Conservation (phyloP, 2,797 vertebrate species). For the Poeciliopsis paucimaculata region DNA sequence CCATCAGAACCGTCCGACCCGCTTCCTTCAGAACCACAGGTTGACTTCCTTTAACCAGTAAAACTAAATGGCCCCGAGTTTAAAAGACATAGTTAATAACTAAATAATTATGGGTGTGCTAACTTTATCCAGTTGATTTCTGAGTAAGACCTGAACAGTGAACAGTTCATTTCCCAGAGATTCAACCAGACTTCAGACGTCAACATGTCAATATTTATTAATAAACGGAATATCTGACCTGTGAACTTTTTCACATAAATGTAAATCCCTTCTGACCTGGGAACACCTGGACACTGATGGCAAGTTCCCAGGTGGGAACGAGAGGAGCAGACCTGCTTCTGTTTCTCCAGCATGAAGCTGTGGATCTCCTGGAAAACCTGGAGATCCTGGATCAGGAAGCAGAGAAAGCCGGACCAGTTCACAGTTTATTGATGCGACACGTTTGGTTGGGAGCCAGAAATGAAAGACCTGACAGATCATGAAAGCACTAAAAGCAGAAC, state of each 20-base stretch:
- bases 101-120: not conserved
- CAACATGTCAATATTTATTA: not conserved
- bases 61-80: not conserved
- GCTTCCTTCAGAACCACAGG: too few species aligned
- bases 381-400: not conserved
- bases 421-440: slow-evolving; percentile 75
- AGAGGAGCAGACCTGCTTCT: too few species aligned
- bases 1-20: not conserved
- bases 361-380: not conserved
- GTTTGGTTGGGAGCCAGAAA: slow-evolving; percentile 16
- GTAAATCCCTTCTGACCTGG: not conserved
- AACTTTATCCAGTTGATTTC: not conserved
- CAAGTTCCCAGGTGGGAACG: not conserved
- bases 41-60: not conserved
- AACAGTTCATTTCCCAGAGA: too few species aligned
- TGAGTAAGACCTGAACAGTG: too few species aligned
- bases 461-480: slow-evolving; percentile 37
- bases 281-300: not conserved
- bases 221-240: not conserved
- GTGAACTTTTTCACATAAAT: not conserved
- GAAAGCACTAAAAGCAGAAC: slow-evolving; percentile 59
- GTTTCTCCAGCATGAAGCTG: too few species aligned
- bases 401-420: slow-evolving; percentile 15
- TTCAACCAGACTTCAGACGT: not conserved
- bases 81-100: not conserved